Percentiles rank a stretch among this genome's conserved stretches.
phyloP scores from a whole-genome alignment of 30 jellyfish, hydroid and myxozoan species.

The Turritopsis dohrnii region DNA sequence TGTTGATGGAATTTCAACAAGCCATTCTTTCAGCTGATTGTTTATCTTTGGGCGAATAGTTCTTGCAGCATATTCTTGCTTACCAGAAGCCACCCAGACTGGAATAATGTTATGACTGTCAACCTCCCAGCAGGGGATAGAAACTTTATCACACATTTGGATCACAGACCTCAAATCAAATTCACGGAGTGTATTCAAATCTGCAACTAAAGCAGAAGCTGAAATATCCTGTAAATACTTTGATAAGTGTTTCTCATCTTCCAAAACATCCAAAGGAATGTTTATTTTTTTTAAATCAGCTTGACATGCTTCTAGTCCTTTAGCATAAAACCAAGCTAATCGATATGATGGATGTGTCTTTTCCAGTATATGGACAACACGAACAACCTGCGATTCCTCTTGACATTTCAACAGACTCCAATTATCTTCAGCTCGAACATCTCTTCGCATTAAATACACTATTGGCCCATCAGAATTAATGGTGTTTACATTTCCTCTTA shows the following conservation, averaged over 20 bases:
- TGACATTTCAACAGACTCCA: conserved; percentile 14
- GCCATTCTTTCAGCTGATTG: conserved; percentile 38
- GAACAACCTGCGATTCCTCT: conserved; percentile 12
- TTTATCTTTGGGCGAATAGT: conserved; percentile 86
- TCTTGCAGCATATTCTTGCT: conserved; percentile 83
- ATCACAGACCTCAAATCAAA: conserved; percentile 5
- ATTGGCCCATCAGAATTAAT: background rate
- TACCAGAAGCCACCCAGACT: conserved; percentile 74
- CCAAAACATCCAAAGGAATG: conserved; percentile 44
- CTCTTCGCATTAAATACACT: conserved; percentile 21
- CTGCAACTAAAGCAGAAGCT: conserved; percentile 66
- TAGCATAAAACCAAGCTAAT: conserved; percentile 19
- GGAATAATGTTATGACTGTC: conserved; percentile 91
- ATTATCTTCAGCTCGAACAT: conserved; percentile 13
- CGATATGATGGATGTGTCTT: conserved; percentile 6
- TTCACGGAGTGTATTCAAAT: conserved; percentile 52
- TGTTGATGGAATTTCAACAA: conserved; percentile 60
- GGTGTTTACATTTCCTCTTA: background rate
- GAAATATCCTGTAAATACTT: conserved; percentile 17
- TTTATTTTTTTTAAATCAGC: conserved; percentile 37
- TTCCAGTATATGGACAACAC: conserved; percentile 24
- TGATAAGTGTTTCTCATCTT: background rate
- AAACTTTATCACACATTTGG: background rate
- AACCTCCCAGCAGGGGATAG: conserved; percentile 43
- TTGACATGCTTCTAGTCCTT: conserved; percentile 14